phyloP scores from a whole-genome alignment of 2,797 vertebrate genomes.

The Myotis pilosus region DNA sequence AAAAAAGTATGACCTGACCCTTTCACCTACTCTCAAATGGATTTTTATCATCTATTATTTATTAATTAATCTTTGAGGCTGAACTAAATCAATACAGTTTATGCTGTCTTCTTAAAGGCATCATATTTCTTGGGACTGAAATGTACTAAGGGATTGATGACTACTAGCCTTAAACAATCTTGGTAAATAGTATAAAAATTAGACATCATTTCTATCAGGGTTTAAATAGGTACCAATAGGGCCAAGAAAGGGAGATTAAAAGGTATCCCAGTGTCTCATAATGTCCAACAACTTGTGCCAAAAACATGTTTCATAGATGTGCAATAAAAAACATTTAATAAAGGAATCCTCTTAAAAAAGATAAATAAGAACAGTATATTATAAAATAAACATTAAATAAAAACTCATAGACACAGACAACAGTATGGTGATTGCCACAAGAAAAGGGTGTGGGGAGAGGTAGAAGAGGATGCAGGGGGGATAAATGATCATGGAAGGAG shows the following conservation, averaged over 20 bases:
- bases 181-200: constrained; percentile 22
- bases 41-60: constrained; percentile 73
- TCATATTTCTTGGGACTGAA: constrained; percentile 23
- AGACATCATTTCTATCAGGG: not conserved
- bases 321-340: not conserved
- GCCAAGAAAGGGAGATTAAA: not conserved
- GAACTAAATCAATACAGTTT: constrained; percentile 61
- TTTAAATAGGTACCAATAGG: not conserved
- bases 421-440: not conserved
- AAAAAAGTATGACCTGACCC: constrained; percentile 58
- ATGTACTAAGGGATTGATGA: not conserved
- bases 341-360: not conserved
- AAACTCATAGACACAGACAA: not conserved
- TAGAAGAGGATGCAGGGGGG: not conserved
- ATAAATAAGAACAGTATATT: not conserved
- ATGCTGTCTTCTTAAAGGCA: constrained; percentile 28
- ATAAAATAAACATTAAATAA: not conserved
- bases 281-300: not conserved
- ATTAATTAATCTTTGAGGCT: constrained; percentile 59
- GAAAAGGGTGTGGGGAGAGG: not conserved
- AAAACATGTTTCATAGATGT: not conserved
- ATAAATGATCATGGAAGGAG: not conserved
- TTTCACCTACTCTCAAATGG: constrained; percentile 50
- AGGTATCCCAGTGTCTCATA: not conserved
- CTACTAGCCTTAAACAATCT: not conserved